A percentile compares a stretch with the other conserved stretches of the same genome.
Conservation (phyloP, 2,797 vertebrate genomes). For the Tapirus indicus region DNA sequence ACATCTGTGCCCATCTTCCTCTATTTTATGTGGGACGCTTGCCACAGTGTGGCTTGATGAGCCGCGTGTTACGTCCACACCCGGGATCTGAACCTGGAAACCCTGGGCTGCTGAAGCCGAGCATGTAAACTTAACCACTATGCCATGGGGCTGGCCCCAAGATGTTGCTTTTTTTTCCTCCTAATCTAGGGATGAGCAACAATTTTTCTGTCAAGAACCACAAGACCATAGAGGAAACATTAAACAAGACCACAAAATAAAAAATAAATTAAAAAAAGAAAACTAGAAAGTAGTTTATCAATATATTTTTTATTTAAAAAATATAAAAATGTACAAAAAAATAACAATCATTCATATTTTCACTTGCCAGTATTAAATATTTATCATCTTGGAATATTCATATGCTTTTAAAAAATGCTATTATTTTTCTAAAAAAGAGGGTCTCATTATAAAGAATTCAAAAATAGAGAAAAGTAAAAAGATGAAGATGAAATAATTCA, state of each 20-base stretch:
- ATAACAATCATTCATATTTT: background rate
- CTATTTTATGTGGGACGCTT: too few species aligned
- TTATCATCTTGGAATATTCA: constrained; percentile 17
- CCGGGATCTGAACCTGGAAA: too few species aligned
- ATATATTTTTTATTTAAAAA: background rate
- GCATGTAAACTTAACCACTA: too few species aligned
- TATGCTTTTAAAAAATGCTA: background rate
- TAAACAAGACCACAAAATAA: background rate
- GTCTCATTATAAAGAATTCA: background rate
- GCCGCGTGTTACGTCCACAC: too few species aligned
- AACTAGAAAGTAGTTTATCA: background rate
- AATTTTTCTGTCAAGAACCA: background rate
- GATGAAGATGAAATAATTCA: constrained; percentile 21
- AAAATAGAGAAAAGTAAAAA: background rate
- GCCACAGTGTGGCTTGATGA: too few species aligned
- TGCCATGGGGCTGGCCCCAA: too few species aligned
- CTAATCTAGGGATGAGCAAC: background rate
- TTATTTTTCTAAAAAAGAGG: background rate
- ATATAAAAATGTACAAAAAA: background rate
- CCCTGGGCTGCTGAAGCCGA: too few species aligned
- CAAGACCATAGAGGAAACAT: background rate
- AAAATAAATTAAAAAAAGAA: background rate
- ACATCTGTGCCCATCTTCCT: too few species aligned
- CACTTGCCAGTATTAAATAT: background rate
- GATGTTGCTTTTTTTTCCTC: constrained; percentile 8